Percentiles rank a stretch among this genome's conserved stretches.
These are phyloP conservation scores for Nibea coibor DNA, from an alignment of 2,113 vertebrate genomes.

Conservation along the genomic window DNA sequence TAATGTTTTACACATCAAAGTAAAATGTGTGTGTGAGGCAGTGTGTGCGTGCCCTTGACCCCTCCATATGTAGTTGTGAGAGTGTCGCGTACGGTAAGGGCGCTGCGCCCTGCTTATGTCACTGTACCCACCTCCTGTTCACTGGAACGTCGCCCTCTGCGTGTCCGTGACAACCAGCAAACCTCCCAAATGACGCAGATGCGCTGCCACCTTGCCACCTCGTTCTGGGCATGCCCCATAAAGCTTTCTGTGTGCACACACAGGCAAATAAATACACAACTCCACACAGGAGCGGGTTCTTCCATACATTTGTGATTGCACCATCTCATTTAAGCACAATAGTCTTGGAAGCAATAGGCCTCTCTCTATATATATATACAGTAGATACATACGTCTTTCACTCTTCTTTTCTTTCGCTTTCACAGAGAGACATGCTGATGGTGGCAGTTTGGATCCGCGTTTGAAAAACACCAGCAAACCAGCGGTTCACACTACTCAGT, in stretches of 20 bases:
- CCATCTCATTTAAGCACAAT: not conserved
- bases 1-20: not conserved
- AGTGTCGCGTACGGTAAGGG: constrained; percentile 41
- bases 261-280: constrained; percentile 9
- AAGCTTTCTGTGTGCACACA: constrained; percentile 19
- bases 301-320: not conserved
- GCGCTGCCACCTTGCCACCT: constrained; percentile 30
- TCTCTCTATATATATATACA: too few relatives aligned
- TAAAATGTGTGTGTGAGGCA: constrained; percentile 17
- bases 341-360: not conserved
- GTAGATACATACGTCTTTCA: not conserved
- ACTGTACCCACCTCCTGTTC: constrained; percentile 74
- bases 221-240: constrained; percentile 12
- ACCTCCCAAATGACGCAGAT: constrained; percentile 62
- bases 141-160: constrained; percentile 65
- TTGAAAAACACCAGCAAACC: constrained; percentile 39
- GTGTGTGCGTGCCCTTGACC: constrained; percentile 67
- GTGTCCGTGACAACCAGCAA: constrained; percentile 62
- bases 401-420: not conserved
- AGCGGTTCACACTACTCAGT: constrained; percentile 28
- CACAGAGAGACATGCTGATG: constrained; percentile 35
- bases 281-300: not conserved
- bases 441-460: constrained; percentile 44
- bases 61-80: constrained; percentile 70
- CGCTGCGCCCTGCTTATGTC: constrained; percentile 78